Evolutionary conservation across 2,113 vertebrate species (phyloP).

Genomic region (Macroglossus sobrinus): DNA sequence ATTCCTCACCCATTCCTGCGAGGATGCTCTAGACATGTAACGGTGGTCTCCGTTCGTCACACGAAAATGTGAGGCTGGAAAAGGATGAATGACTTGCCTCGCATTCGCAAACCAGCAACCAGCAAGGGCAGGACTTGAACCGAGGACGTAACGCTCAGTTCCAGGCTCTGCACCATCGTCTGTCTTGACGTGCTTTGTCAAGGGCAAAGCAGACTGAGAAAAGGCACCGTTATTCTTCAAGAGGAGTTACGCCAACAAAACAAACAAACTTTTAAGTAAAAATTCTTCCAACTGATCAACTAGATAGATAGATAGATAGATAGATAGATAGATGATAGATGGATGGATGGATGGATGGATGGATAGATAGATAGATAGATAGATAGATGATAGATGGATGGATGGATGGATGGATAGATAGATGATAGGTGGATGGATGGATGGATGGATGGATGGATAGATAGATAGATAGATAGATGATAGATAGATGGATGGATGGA

Average conservation of each 20-base stretch:
- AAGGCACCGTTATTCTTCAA: neutral
- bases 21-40: neutral
- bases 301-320: neutral
- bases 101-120: neutral
- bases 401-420: neutral
- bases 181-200: neutral
- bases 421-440: no score
- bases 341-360: neutral
- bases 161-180: neutral
- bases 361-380: neutral
- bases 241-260: neutral
- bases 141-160: neutral
- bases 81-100: neutral
- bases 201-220: neutral
- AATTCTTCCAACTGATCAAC: neutral
- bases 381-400: constrained; percentile 3
- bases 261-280: neutral
- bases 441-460: neutral
- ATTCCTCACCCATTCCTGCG: neutral
- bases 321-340: neutral
- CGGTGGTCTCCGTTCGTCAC: neutral
- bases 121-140: neutral
- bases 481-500: neutral
- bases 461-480: neutral
- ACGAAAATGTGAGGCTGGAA: neutral